phyloP scores from a whole-genome alignment of 2,888 invertebrate species.

The Silvanus unidentatus region DNA sequence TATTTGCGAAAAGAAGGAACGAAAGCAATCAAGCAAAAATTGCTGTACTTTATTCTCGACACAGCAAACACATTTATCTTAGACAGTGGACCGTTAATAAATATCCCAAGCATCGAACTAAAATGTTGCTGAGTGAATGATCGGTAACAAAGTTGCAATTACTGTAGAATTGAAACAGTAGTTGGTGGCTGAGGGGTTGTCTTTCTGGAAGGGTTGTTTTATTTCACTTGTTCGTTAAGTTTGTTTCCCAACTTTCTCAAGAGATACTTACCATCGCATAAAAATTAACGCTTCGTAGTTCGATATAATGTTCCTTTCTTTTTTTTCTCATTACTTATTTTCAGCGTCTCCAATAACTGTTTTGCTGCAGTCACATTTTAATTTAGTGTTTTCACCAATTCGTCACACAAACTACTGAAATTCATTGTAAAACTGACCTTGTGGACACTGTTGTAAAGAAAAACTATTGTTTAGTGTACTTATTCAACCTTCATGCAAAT shows the following conservation, averaged over 20 bases:
- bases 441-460: too few species aligned
- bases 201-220: not conserved
- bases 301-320: too few species aligned
- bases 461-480: too few species aligned
- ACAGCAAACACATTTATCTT: constrained; percentile 6
- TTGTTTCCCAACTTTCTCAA: constrained; percentile 1
- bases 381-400: too few species aligned
- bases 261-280: constrained; percentile 26
- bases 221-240: constrained; percentile 4
- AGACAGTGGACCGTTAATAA: constrained; percentile 7
- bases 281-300: constrained; percentile 25
- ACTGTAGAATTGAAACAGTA: constrained; percentile 2
- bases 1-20: constrained; percentile 12
- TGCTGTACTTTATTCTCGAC: constrained; percentile 11
- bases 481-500: too few species aligned
- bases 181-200: not conserved
- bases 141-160: constrained; percentile 6
- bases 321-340: too few species aligned
- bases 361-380: too few species aligned
- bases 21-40: constrained; percentile 18
- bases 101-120: constrained; percentile 6
- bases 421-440: too few species aligned
- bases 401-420: too few species aligned
- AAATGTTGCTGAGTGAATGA: constrained; percentile 6
- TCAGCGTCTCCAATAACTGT: too few species aligned